A percentile compares a stretch with the other conserved stretches of the same genome.
Evolutionary conservation across 1,140 invertebrate species (phyloP).

Genomic region (Drosophila burlai): DNA sequence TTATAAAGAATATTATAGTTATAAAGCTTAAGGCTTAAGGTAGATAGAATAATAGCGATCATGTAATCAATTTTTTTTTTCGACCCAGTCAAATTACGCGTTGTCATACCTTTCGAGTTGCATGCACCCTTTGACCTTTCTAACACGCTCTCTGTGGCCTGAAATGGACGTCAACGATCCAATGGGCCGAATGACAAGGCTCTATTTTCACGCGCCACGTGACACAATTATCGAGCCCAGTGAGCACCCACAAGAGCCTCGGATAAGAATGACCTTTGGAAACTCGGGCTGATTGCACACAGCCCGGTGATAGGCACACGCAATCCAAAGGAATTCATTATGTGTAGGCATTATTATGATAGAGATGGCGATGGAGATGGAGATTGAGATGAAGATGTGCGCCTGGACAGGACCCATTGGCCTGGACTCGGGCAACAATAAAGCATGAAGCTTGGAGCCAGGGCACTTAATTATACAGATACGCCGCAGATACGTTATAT

Average conservation of each 20-base stretch:
- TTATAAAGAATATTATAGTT: not conserved
- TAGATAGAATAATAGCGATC: no score
- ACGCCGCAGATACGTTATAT: conserved; percentile 12
- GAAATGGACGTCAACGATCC: conserved; percentile 4
- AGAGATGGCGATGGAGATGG: conserved; percentile 8
- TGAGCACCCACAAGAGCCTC: conserved; percentile 29
- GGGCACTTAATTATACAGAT: conserved; percentile 59
- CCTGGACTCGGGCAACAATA: conserved; percentile 44
- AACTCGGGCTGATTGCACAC: conserved; percentile 33
- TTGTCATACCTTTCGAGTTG: not conserved
- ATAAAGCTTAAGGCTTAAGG: not conserved
- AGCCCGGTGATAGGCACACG: conserved; percentile 29
- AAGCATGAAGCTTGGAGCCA: conserved; percentile 18
- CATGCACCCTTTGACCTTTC: not conserved
- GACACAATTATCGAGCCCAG: conserved; percentile 55
- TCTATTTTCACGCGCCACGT: conserved; percentile 53
- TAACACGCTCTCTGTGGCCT: not conserved
- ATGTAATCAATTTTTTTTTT: not conserved
- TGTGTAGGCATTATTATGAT: conserved; percentile 52
- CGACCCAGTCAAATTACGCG: not conserved
- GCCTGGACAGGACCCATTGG: conserved; percentile 13
- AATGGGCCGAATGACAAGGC: conserved; percentile 43
- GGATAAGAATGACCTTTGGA: conserved; percentile 36
- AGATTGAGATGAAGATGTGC: conserved; percentile 32
- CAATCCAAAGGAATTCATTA: conserved; percentile 46